Conservation (phyloP, 2,888 invertebrate genomes). For the Catotricha subobsoleta region DNA sequence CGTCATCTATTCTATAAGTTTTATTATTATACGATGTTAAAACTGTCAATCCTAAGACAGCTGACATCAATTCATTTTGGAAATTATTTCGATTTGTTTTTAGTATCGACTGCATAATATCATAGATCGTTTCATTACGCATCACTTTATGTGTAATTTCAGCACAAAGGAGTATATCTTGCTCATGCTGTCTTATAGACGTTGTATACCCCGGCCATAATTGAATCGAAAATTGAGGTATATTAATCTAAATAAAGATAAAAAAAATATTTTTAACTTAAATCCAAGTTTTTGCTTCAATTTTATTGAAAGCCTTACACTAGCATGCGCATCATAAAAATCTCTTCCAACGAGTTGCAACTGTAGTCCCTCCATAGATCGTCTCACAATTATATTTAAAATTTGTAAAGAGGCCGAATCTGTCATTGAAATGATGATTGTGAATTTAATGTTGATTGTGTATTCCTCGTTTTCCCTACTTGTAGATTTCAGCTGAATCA, state of each 20-base stretch:
- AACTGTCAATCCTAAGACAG: slow-evolving; percentile 39
- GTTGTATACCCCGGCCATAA: slow-evolving; percentile 38
- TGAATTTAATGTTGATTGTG: slow-evolving; percentile 40
- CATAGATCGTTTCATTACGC: slow-evolving; percentile 51
- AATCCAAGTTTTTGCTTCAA: background rate
- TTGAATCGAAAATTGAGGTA: background rate
- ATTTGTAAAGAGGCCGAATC: slow-evolving; percentile 58
- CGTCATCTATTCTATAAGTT: slow-evolving; percentile 45
- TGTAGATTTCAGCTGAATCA: too few relatives aligned
- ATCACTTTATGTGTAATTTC: slow-evolving; percentile 58
- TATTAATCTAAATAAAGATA: background rate
- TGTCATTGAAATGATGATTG: slow-evolving; percentile 43
- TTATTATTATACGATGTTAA: slow-evolving; percentile 60
- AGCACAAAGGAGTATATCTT: slow-evolving; percentile 51
- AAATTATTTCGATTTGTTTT: slow-evolving; percentile 21
- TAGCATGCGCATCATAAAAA: slow-evolving; percentile 48
- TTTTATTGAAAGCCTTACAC: slow-evolving; percentile 30
- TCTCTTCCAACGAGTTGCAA: slow-evolving; percentile 53
- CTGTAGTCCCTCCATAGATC: slow-evolving; percentile 33
- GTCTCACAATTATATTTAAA: slow-evolving; percentile 59
- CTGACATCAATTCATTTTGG: background rate
- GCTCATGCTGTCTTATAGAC: slow-evolving; percentile 67
- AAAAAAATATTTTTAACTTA: too few relatives aligned
- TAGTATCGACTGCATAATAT: slow-evolving; percentile 34
- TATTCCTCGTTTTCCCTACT: slow-evolving; percentile 32